These are phyloP conservation scores for Laterallus jamaicensis DNA, from an alignment of 2,113 vertebrate genomes.

Conservation along the genomic window DNA sequence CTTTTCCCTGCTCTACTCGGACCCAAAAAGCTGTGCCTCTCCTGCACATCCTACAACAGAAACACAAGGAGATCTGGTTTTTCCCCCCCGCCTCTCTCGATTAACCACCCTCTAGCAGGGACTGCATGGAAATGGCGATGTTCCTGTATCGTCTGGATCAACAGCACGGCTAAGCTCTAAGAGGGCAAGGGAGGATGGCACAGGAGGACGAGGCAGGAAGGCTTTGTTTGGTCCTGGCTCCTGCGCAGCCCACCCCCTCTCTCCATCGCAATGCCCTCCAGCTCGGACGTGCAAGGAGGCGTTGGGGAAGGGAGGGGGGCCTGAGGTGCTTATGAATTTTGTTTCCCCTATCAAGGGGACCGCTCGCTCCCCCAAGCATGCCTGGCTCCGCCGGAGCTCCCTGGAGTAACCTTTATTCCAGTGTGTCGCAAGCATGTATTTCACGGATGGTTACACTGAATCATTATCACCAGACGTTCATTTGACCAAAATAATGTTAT, in stretches of 20 bases:
- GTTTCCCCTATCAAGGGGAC: constrained; percentile 43
- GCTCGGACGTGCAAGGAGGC: constrained; percentile 52
- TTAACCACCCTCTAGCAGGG: not conserved
- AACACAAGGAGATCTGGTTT: not conserved
- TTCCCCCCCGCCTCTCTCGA: not conserved
- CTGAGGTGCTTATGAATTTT: constrained; percentile 36
- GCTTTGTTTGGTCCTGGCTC: constrained; percentile 49
- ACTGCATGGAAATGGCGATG: constrained; percentile 39
- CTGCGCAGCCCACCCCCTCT: constrained; percentile 29
- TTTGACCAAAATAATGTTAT: constrained; percentile 76
- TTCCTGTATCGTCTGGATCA: constrained; percentile 40
- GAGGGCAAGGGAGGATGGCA: constrained; percentile 42
- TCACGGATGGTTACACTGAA: constrained; percentile 83
- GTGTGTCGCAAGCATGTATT: constrained; percentile 77
- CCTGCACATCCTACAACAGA: not conserved
- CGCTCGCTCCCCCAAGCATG: constrained; percentile 61
- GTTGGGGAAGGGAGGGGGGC: not conserved
- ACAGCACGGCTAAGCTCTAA: not conserved
- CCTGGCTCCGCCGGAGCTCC: constrained; percentile 53
- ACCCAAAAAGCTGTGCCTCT: not conserved
- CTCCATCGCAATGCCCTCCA: constrained; percentile 68
- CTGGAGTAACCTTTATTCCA: constrained; percentile 71
- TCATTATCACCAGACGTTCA: constrained; percentile 79
- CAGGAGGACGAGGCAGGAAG: not conserved
- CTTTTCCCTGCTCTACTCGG: not conserved